These are phyloP conservation scores for Lepetodrilus schrolli DNA, from an alignment of 2,888 invertebrate genomes.

Conservation along the genomic window DNA sequence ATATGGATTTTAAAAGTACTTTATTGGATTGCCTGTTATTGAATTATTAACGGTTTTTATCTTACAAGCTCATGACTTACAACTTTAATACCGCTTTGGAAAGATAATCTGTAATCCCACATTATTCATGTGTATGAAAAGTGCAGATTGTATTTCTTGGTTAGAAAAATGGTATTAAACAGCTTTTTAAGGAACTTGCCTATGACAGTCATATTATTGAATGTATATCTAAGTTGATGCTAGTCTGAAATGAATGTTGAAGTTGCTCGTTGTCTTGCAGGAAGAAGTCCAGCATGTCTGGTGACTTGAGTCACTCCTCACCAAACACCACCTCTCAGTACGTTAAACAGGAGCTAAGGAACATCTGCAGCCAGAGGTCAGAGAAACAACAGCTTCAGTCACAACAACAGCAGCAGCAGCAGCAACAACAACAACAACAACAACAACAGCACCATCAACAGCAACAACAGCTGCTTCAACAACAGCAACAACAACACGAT, in stretches of 20 bases:
- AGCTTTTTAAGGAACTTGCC: no score
- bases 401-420: constrained; percentile 71
- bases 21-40: no score
- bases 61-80: no score
- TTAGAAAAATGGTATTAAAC: no score
- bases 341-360: constrained; percentile 92
- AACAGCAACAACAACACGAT: constrained; percentile 74
- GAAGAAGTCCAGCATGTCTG: constrained; percentile 47
- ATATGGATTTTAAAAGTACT: no score
- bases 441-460: constrained; percentile 43
- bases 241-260: not conserved
- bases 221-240: no score
- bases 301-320: constrained; percentile 48
- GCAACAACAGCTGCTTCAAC: constrained; percentile 77
- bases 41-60: no score
- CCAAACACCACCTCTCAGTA: constrained; percentile 82
- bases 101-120: no score
- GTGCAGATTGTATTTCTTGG: no score
- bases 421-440: constrained; percentile 46
- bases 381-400: constrained; percentile 73
- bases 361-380: constrained; percentile 89
- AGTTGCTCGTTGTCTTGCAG: constrained; percentile 37
- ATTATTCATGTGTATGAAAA: no score
- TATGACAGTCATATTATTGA: no score
- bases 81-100: no score